Conservation (phyloP, 1,140 invertebrate genomes). For the Aricia agestis region DNA sequence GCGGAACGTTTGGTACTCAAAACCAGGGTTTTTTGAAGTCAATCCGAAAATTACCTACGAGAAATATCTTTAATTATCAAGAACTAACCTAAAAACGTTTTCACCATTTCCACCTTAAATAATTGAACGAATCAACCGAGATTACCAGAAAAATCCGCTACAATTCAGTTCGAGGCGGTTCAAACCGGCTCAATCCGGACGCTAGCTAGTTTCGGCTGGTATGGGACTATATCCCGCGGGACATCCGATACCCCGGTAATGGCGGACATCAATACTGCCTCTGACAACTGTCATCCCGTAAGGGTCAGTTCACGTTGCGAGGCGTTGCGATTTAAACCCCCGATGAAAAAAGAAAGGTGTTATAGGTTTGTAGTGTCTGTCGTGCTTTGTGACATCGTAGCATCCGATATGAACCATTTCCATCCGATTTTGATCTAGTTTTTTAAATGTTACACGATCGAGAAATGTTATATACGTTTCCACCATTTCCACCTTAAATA, state of each 20-base stretch:
- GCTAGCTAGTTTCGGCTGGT: not conserved
- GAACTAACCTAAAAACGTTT: not conserved
- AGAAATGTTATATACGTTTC: no score
- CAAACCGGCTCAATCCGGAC: not conserved
- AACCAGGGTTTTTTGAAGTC: no score
- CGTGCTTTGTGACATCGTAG: no score
- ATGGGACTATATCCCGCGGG: not conserved
- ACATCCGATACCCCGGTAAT: slow-evolving; percentile 10
- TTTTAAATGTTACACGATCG: no score
- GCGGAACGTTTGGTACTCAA: no score
- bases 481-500: not conserved
- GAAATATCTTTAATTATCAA: not conserved
- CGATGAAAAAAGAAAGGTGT: no score
- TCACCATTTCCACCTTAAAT: not conserved
- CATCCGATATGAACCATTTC: no score
- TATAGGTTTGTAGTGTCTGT: no score
- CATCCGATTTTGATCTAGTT: no score
- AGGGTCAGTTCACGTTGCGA: not conserved
- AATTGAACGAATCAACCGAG: not conserved
- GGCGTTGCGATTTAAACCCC: no score
- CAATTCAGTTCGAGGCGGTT: not conserved
- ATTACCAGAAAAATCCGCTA: not conserved
- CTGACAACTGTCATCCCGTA: not conserved
- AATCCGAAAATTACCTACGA: not conserved
- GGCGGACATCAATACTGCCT: not conserved